Evolutionary conservation across 2,797 vertebrate species (phyloP).

Genomic region (Bradypodion pumilum): DNA sequence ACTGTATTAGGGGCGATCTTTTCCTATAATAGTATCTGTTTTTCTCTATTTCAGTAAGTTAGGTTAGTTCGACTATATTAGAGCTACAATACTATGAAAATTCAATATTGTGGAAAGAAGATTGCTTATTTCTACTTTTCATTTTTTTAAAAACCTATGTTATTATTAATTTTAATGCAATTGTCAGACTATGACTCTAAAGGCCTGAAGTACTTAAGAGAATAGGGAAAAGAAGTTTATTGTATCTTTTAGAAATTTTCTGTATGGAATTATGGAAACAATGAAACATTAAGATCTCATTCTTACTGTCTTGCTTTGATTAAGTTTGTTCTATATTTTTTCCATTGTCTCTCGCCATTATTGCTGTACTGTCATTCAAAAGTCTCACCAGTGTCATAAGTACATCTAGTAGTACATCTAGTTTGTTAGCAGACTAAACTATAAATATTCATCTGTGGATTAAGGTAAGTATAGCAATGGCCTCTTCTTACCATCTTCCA

Average conservation of each 20-base stretch:
- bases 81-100: not conserved
- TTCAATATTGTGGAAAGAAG: not conserved
- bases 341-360: conserved; percentile 2
- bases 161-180: not conserved
- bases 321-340: not conserved
- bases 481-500: not conserved
- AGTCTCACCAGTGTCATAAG: not conserved
- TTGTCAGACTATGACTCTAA: not conserved
- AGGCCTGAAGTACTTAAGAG: not conserved
- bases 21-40: not conserved
- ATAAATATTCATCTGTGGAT: conserved; percentile 5
- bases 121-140: too few species aligned
- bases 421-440: conserved; percentile 8
- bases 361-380: not conserved
- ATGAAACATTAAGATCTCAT: not conserved
- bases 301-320: not conserved
- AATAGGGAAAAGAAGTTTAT: not conserved
- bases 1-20: not conserved
- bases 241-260: not conserved
- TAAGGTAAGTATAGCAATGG: not conserved
- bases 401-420: not conserved
- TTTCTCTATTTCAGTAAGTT: not conserved
- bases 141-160: too few species aligned
- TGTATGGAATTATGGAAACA: not conserved
- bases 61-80: not conserved